Evolutionary conservation across 2,888 invertebrate genomes (phyloP), one percentile per base, ranked within the genome.

Genomic region (Thyatira batis): DNA sequence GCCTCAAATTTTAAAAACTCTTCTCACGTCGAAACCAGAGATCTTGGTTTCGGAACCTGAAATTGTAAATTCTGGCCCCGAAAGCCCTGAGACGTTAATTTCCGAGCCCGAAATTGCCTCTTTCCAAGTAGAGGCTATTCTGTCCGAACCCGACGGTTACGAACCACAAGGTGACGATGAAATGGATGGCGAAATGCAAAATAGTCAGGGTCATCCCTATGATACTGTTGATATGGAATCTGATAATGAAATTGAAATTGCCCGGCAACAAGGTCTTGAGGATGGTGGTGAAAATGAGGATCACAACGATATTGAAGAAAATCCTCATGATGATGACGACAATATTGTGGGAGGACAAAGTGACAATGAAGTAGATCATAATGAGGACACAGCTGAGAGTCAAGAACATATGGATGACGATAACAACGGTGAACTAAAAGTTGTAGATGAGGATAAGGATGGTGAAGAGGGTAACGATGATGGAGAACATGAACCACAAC

Each of bases 31-130:
- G 0, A 91, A 90, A 70, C 91, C 92, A 0, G 92, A 92, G 69
- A 83, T 90, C 45, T 61, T 92, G 52, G 87, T 92, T 0, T 88
- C 92, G 0, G 92, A 92, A 68, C 92, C 92, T 2, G 92, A 92
- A 73, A 91, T 92, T 53, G 61, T 90, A 33, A 89, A 91, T 67
- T 92, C 92, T n/a, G 88, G 87, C 0, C 92, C 92, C 0, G 92
- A 88, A 63, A 92, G 92, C 62, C 92, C 92, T 0, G 92, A 92
- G 68, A 92, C 92, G 9, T 74, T 92, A 51, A 91, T 92, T 71
- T 92, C 92, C 1, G 92, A 92, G 65, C 92, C 92, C 8, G 92
- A 92, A 76, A 89, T 92, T 49, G 87, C 92, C 10, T 91, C 92
- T 17, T 92, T 92, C 61, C 92, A 92, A 82, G 92, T 92, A 17